Evolutionary conservation across 2,888 invertebrate genomes (phyloP), one percentile per base, ranked within the genome.

Genomic region (Chelonus formosanus): DNA sequence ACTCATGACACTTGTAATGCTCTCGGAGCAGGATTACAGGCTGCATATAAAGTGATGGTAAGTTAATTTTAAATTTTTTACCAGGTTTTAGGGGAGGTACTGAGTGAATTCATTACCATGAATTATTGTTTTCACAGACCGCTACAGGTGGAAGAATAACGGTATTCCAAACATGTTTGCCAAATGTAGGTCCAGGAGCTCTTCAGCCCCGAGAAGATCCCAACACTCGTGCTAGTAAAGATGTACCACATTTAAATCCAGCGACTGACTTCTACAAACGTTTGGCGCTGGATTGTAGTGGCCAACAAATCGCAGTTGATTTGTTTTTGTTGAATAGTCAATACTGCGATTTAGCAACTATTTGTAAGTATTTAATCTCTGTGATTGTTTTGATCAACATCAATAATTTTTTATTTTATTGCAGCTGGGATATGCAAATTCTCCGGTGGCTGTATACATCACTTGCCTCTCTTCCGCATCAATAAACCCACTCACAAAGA

Each of bases 181-280:
- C 95, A 3, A 94, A 92, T 76, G 81, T 91, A 66, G 95, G 99
- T 1, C 96, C 97, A 0, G 98, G 98, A 55, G 90, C 93, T 3
- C 86, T 99, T 75, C 91, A 79, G 71, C 70, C 72, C 72, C 86
- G 91, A 74, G 97, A 98, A 86, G 95, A 97, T 84, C 94, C 96
- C 0, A 94, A 92, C 80, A 91, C 93, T 72, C 88, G 96, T 53
- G 86, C 89, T 44, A 89, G 91, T 5, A 92, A 94, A 81, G 96
- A 96, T 71, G 92, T 93, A 45, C 89, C 91, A 0, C 93, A 96
- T 80, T 85, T 98, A 70, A 96, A 94, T 84, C 98, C 99, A 0
- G 95, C 96, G 3, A 98, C 95, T 1, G 99, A 99, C 85, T 99
- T 98, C 86, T 97, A 97, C 86, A 99, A 99, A 86, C 91, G 96